Evolutionary conservation across 2,113 vertebrate genomes (phyloP).

Genomic region (Protobothrops mucrosquamatus): DNA sequence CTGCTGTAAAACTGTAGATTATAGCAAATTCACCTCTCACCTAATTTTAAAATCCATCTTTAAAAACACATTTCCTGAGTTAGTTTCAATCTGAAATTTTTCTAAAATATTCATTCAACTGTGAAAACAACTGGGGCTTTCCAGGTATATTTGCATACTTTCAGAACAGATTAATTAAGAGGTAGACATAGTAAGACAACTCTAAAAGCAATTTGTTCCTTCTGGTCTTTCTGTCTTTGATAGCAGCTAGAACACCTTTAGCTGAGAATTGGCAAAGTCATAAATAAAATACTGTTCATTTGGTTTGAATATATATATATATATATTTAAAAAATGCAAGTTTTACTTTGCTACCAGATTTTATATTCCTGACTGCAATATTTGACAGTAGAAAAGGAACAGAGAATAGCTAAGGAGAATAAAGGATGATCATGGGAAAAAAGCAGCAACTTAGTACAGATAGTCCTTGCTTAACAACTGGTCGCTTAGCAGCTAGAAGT

Average conservation of each 20-base stretch:
- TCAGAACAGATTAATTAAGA: slow-evolving; percentile 60
- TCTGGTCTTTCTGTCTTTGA: not conserved
- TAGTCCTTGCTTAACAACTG: not conserved
- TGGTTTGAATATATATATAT: not conserved
- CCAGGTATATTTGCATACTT: slow-evolving; percentile 76
- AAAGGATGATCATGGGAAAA: not conserved
- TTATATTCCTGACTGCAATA: not conserved
- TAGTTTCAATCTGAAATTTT: slow-evolving; percentile 56
- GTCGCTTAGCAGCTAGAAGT: not conserved
- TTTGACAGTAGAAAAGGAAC: not conserved
- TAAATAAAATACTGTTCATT: not conserved
- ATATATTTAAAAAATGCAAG: not conserved
- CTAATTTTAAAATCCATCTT: not conserved
- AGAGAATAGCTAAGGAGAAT: not conserved
- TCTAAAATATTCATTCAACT: slow-evolving; percentile 49
- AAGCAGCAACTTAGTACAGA: not conserved
- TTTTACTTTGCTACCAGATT: not conserved
- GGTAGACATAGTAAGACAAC: not conserved
- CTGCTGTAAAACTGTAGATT: not conserved
- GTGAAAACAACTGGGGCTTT: slow-evolving; percentile 70
- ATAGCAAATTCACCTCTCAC: not conserved
- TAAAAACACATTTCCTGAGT: slow-evolving; percentile 41
- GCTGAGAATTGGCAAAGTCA: not conserved
- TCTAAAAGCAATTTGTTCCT: not conserved
- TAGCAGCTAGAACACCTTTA: not conserved